Conservation (phyloP, 92 coral and sea anemone genomes). For the Ricordea florida region DNA sequence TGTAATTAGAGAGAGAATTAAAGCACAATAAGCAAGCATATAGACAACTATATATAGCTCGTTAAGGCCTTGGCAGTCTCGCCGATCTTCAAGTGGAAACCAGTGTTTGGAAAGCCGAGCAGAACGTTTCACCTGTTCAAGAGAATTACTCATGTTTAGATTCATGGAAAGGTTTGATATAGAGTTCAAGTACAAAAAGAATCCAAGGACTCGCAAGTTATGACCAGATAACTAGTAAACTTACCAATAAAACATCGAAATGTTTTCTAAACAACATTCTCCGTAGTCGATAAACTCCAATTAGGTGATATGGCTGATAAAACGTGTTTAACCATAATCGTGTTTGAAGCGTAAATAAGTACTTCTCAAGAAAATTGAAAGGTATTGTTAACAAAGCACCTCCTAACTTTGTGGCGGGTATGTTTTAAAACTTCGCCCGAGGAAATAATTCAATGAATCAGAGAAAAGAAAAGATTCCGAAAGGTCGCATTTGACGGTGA, state of each 20-base stretch:
- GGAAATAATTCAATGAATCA: not conserved
- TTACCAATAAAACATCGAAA: not conserved
- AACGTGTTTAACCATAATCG: not conserved
- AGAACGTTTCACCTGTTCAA: too few species aligned
- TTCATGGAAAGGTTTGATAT: too few species aligned
- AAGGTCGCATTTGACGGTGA: not conserved
- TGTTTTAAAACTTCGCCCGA: constrained; percentile 1
- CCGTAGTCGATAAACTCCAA: not conserved
- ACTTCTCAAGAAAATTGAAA: not conserved
- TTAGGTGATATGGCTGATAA: not conserved
- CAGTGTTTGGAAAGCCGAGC: too few species aligned
- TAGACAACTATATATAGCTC: too few species aligned
- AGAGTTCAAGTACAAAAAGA: too few species aligned
- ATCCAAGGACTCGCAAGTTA: too few species aligned
- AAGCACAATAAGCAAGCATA: not conserved
- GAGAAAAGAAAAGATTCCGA: not conserved
- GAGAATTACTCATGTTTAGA: too few species aligned
- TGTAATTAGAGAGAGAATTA: not conserved
- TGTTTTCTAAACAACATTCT: not conserved
- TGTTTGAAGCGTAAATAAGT: not conserved
- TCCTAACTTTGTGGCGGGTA: too few species aligned
- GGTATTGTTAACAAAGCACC: too few species aligned
- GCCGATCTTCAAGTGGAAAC: too few species aligned
- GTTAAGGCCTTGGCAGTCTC: too few species aligned
- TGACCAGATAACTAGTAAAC: too few species aligned